Base-by-base conservation (phyloP, 2,797 vertebrate species). In the Acanthurus tractus region DNA sequence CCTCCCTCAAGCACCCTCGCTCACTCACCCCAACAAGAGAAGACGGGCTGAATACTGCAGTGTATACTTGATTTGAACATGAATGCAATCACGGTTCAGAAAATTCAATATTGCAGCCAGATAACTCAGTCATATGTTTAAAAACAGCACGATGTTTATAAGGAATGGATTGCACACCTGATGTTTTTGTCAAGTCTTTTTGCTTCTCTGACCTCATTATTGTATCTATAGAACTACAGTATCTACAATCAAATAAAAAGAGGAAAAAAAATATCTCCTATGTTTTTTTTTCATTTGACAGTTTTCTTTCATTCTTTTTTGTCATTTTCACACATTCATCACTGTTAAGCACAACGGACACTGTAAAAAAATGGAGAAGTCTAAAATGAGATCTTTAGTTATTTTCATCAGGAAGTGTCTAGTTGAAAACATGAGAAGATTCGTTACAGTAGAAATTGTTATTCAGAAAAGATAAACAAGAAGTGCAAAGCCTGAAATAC, bases 251-350 rank as follows among this genome's bases (percentile, higher is more conserved):
- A 82, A 85, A 83, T 77, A 62, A 88, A 79, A 73, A 70, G 34
- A 65, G 9, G 74, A 57, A 82, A 58, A 40, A 29, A 29, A 63
- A 13, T 12, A 23, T 81, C 40, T 69, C 48, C 38, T 74, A 29
- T 17, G 17, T 50, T 58, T 46, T 0, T 63, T 54, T 45, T 38
- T 7, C 0, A 6, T 53, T 81, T 77, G 49, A 4, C 9, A 48
- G 1, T 59, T 84, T 75, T 87, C 49, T 78, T 79, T 82, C 71
- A 55, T 84, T 89, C 63, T 75, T 73, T 80, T 65, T 82, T 80
- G 53, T 68, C 67, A 68, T 74, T 82, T 84, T 87, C 68, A 68
- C 67, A 92, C 89, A 91, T 89, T 90, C 87, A 81, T 74, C 74
- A 88, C 72, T 64, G 68, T 71, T 74, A 15, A 85, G 44, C 56